phyloP scores from a whole-genome alignment of 2,113 vertebrate genomes.

The Micronycteris hirsuta region DNA sequence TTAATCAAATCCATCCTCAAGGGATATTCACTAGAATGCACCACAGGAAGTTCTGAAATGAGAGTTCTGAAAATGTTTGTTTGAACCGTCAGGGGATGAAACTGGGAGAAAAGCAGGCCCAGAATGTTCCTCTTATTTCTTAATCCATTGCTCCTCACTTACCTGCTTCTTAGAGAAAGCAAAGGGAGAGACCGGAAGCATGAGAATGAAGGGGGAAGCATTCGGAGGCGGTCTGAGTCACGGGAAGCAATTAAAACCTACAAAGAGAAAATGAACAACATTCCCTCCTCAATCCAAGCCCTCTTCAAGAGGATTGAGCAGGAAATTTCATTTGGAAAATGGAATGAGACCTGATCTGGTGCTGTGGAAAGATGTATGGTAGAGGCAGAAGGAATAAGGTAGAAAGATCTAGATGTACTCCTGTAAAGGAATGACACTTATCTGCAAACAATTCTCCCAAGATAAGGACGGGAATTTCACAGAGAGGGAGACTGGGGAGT shows the following conservation, averaged over 20 bases:
- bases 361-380: not conserved
- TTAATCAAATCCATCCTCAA: not conserved
- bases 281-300: not conserved
- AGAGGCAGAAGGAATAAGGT: not conserved
- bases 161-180: not conserved
- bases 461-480: not conserved
- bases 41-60: conserved; percentile 7
- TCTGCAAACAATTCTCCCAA: not conserved
- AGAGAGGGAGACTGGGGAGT: not conserved
- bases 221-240: not conserved
- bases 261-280: not conserved
- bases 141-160: not conserved
- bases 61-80: not conserved
- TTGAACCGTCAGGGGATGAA: not conserved
- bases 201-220: not conserved
- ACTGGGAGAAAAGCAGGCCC: not conserved
- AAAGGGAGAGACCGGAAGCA: not conserved
- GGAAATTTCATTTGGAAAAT: not conserved
- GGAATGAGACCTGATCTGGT: not conserved
- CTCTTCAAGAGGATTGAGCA: not conserved
- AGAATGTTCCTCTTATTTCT: not conserved
- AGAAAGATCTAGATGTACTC: not conserved
- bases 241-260: not conserved
- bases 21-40: not conserved
- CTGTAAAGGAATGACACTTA: not conserved